These are phyloP conservation scores for Halyomorpha halys DNA, from an alignment of 1,140 invertebrate species.

Conservation along the genomic window DNA sequence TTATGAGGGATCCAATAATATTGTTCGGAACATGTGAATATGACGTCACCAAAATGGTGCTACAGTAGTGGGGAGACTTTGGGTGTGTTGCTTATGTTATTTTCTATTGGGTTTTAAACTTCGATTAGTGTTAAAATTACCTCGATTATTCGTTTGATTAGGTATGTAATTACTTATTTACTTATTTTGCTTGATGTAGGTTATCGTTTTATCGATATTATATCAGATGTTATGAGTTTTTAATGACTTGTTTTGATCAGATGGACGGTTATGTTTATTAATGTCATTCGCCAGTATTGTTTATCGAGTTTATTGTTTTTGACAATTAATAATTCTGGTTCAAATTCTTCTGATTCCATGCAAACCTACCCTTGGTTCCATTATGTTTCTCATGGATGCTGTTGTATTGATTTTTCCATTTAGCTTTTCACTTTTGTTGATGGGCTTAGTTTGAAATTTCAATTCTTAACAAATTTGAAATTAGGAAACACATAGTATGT, in stretches of 20 bases:
- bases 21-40: slow-evolving; percentile 7
- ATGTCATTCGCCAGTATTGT: too few relatives aligned
- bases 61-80: slow-evolving; percentile 33
- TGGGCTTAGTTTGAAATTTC: too few relatives aligned
- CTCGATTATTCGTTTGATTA: background rate
- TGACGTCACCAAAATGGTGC: slow-evolving; percentile 8
- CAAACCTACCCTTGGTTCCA: too few relatives aligned
- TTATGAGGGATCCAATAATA: background rate
- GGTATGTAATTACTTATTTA: slow-evolving; percentile 1
- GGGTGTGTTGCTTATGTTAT: slow-evolving; percentile 35
- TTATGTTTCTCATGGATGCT: too few relatives aligned
- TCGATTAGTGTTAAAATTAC: slow-evolving; percentile 1
- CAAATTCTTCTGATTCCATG: too few relatives aligned
- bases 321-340: too few relatives aligned
- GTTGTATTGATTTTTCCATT: too few relatives aligned
- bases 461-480: too few relatives aligned
- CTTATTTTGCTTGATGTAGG: background rate
- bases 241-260: slow-evolving; percentile 6
- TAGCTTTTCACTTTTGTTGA: too few relatives aligned
- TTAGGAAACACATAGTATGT: too few relatives aligned
- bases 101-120: slow-evolving; percentile 28
- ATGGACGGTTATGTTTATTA: slow-evolving; percentile 7
- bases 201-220: background rate
- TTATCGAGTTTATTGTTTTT: too few relatives aligned
- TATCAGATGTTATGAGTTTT: background rate